phyloP scores from a whole-genome alignment of 1,140 invertebrate species.

The Caerostris extrusa region DNA sequence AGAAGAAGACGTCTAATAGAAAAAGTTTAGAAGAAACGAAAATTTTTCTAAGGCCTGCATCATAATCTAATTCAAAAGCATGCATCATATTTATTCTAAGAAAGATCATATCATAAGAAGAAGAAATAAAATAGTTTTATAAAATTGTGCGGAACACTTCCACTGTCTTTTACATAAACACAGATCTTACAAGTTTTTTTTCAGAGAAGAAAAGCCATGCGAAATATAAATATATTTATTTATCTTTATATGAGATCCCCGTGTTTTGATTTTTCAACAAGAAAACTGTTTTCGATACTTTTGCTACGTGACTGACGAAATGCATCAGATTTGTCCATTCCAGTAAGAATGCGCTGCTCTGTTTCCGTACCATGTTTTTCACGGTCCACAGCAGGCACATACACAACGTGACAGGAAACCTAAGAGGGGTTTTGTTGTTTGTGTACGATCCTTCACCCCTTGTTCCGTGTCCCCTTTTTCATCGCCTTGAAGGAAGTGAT shows the following conservation, averaged over 20 bases:
- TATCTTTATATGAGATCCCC: conserved; percentile 3
- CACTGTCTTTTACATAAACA: too few species aligned
- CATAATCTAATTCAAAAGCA: too few species aligned
- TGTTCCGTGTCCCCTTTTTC: neutral
- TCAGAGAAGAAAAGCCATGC: too few species aligned
- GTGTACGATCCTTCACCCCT: too few species aligned
- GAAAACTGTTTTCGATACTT: conserved; percentile 27
- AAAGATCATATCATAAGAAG: too few species aligned
- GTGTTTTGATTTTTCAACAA: conserved; percentile 18
- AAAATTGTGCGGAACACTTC: too few species aligned
- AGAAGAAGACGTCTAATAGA: too few species aligned
- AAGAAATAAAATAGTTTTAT: too few species aligned
- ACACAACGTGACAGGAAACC: conserved; percentile 24
- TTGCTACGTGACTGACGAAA: neutral
- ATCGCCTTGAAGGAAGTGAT: neutral
- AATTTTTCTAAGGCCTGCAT: too few species aligned
- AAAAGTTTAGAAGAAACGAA: too few species aligned
- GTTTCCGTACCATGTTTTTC: conserved; percentile 26
- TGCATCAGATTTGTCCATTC: conserved; percentile 41
- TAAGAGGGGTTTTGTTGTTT: neutral
- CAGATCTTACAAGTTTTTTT: too few species aligned
- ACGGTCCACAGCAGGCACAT: neutral
- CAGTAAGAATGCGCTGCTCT: neutral
- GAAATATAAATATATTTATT: conserved; percentile 13
- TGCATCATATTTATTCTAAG: too few species aligned